Evolutionary conservation across 2,888 invertebrate species (phyloP).

Genomic region (Apoderus coryli): DNA sequence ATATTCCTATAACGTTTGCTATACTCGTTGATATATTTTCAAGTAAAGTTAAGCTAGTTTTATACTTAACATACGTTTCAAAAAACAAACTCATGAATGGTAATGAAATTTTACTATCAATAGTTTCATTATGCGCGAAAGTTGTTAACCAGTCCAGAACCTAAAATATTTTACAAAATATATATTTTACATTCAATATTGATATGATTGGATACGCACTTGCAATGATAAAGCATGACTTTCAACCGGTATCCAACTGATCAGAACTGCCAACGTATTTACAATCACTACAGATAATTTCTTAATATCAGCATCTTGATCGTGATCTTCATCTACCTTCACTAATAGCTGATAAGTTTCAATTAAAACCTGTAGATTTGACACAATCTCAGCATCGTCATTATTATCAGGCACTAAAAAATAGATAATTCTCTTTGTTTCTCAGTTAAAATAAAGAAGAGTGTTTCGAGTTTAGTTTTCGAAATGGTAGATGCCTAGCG

Average conservation of each 20-base stretch:
- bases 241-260: conserved; percentile 21
- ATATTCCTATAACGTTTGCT: conserved; percentile 31
- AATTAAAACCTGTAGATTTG: conserved; percentile 21
- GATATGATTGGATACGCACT: no score
- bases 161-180: no score
- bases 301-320: conserved; percentile 27
- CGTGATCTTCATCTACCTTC: conserved; percentile 24
- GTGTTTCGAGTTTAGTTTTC: no score
- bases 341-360: conserved; percentile 27
- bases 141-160: conserved; percentile 31
- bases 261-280: conserved; percentile 23
- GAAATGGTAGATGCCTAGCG: no score
- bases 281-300: conserved; percentile 24
- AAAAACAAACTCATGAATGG: conserved; percentile 29
- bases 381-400: conserved; percentile 8
- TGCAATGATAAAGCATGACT: conserved; percentile 20
- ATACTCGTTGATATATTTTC: conserved; percentile 33
- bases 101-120: conserved; percentile 24
- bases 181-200: no score
- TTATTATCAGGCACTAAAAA: conserved; percentile 11
- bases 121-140: conserved; percentile 25
- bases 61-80: conserved; percentile 27
- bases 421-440: no score
- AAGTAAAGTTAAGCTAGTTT: conserved; percentile 29
- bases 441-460: no score